phyloP scores from a whole-genome alignment of 2,113 vertebrate species.

The Arizona elegans region DNA sequence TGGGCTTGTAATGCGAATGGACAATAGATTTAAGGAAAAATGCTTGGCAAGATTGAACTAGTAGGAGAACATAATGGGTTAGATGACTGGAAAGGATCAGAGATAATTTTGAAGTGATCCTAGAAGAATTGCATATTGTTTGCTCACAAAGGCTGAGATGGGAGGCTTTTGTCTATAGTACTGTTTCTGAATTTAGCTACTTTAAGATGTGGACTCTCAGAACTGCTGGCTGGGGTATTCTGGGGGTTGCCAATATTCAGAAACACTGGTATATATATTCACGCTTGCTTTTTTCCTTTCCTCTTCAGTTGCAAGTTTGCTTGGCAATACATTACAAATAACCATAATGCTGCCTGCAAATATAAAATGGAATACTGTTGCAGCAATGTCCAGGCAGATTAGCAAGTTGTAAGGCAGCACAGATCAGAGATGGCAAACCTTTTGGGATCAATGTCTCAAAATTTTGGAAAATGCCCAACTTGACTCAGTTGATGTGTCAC shows the following conservation, averaged over 20 bases:
- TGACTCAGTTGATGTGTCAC: neutral
- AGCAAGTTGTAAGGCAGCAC: neutral
- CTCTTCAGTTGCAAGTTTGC: neutral
- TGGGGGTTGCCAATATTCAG: neutral
- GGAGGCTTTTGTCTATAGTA: neutral
- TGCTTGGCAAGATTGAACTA: neutral
- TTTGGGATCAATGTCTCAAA: neutral
- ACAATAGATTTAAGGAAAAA: neutral
- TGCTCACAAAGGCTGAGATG: neutral
- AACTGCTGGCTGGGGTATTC: neutral
- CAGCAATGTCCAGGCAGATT: neutral
- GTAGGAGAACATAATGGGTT: neutral
- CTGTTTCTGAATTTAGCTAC: neutral
- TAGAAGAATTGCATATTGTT: neutral
- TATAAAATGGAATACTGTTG: neutral
- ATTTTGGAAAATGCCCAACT: neutral
- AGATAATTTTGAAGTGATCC: neutral
- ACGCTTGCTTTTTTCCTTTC: neutral
- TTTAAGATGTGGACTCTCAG: neutral
- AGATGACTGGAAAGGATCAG: neutral
- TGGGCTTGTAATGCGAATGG: neutral
- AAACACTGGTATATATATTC: neutral
- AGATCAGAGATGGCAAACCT: neutral
- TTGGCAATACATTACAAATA: neutral
- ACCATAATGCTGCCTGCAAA: neutral